These are phyloP conservation scores for Drosophila ogumai DNA, from an alignment of 1,140 invertebrate species.

Conservation along the genomic window DNA sequence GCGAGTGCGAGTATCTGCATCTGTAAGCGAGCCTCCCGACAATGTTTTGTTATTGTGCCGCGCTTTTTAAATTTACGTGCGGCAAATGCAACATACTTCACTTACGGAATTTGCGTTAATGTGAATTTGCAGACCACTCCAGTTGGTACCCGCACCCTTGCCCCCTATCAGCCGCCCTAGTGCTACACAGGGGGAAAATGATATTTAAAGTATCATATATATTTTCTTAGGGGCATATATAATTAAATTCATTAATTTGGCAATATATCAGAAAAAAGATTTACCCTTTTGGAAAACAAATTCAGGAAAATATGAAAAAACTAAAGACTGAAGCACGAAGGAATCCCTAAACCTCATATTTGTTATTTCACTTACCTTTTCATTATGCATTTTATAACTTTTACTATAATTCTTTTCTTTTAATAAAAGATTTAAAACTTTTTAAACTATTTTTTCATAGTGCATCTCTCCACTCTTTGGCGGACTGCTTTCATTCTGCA, in stretches of 20 bases:
- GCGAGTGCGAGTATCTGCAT: conserved; percentile 54
- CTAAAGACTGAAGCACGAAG: background rate
- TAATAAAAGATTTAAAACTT: background rate
- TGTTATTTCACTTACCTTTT: background rate
- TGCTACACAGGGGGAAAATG: conserved; percentile 5
- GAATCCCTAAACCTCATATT: background rate
- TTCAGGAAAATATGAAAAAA: background rate
- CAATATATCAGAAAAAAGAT: too few species aligned
- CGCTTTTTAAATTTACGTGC: conserved; percentile 83
- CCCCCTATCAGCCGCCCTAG: background rate
- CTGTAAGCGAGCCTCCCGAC: conserved; percentile 54
- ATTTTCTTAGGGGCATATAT: background rate
- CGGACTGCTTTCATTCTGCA: conserved; percentile 64
- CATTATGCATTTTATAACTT: background rate
- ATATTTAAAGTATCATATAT: too few species aligned
- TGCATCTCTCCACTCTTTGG: conserved; percentile 14
- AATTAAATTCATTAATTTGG: too few species aligned
- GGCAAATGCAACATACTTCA: conserved; percentile 83
- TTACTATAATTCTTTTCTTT: background rate
- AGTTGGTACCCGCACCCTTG: conserved; percentile 27
- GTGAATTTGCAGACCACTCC: conserved; percentile 82
- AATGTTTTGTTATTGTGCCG: conserved; percentile 80
- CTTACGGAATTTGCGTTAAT: conserved; percentile 83
- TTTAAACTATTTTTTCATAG: too few species aligned
- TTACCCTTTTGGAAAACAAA: too few species aligned